Evolutionary conservation across 2,797 vertebrate genomes (phyloP).

Genomic region (Darevskia mixta): DNA sequence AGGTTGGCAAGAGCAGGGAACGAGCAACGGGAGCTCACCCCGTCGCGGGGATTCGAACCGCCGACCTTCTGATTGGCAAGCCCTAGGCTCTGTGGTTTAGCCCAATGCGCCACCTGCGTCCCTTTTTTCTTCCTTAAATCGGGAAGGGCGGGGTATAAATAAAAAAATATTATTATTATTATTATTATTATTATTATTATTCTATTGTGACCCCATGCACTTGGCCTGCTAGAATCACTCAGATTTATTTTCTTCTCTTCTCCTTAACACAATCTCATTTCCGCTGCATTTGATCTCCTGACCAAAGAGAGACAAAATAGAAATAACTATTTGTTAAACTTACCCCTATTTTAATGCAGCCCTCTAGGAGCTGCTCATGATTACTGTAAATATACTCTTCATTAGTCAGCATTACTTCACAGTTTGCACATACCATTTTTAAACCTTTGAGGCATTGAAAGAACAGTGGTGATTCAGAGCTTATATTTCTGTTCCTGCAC

Average conservation of each 20-base stretch:
- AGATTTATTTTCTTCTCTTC: neutral
- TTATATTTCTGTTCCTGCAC: constrained; percentile 8
- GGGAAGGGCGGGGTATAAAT: too few relatives aligned
- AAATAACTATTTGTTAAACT: neutral
- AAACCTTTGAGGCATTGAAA: constrained; percentile 12
- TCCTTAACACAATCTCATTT: neutral
- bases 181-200: too few relatives aligned
- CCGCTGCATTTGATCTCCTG: neutral
- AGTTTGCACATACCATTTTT: constrained; percentile 9
- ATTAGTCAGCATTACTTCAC: constrained; percentile 17
- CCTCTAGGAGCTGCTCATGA: neutral
- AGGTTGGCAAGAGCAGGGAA: too few relatives aligned
- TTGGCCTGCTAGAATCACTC: neutral
- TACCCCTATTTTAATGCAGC: neutral
- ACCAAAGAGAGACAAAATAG: neutral
- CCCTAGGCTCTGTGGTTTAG: too few relatives aligned
- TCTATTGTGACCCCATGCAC: too few relatives aligned
- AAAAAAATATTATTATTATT: too few relatives aligned
- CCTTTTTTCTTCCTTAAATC: too few relatives aligned
- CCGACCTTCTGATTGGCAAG: too few relatives aligned
- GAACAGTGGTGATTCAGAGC: constrained; percentile 17
- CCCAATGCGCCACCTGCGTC: too few relatives aligned
- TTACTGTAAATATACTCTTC: neutral
- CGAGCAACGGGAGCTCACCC: too few relatives aligned
- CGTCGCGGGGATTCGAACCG: too few relatives aligned